phyloP scores from a whole-genome alignment of 2,113 vertebrate species.

The Notiomystis cincta region DNA sequence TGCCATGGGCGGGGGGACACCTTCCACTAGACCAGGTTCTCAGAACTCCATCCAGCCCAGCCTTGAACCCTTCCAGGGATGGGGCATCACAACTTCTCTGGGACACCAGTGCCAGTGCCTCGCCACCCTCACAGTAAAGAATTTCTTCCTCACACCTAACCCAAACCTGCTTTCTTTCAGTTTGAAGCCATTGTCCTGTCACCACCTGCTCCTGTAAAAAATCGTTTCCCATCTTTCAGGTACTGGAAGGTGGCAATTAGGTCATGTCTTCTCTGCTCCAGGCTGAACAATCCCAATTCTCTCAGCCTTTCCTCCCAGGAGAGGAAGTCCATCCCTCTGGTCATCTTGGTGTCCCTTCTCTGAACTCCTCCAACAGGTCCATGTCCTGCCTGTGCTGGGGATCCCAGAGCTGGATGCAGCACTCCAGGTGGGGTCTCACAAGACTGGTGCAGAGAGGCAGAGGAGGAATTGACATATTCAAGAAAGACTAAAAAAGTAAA shows the following conservation, averaged over 20 bases:
- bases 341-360: not conserved
- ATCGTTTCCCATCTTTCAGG: not conserved
- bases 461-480: not conserved
- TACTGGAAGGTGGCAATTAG: not conserved
- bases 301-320: not conserved
- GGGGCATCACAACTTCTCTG: not conserved
- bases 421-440: not conserved
- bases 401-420: not conserved
- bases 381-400: not conserved
- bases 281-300: not conserved
- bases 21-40: not conserved
- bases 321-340: not conserved
- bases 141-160: not conserved
- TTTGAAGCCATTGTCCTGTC: not conserved
- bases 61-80: not conserved
- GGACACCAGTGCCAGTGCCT: no score
- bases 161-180: not conserved
- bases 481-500: not conserved
- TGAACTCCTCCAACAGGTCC: not conserved
- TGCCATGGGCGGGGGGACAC: no score
- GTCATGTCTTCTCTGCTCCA: not conserved
- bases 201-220: not conserved
- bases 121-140: not conserved
- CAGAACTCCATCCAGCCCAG: not conserved
- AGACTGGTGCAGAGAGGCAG: not conserved